Evolutionary conservation across 2,888 invertebrate genomes (phyloP), one percentile per base, ranked within the genome.

Genomic region (Athrips mouffetella): DNA sequence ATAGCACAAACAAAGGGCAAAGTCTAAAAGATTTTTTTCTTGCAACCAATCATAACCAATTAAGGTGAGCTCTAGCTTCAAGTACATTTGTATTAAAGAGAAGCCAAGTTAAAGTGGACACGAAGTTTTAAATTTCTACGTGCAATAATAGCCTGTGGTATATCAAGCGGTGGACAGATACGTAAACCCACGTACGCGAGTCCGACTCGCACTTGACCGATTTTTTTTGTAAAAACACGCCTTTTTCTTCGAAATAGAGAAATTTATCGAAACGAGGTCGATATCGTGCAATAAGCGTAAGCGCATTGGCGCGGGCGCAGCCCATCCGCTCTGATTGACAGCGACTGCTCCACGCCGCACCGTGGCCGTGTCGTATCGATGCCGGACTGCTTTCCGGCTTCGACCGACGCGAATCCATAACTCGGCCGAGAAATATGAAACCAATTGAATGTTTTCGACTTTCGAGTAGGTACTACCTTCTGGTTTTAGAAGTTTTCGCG

Each of bases 251-350:
- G n/a, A n/a, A 42, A 18, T 20, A 48, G 45, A 40, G 48, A 51
- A 48, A 48, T 45, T 45, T 18, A 25, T 21, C 13, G 41, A 39
- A 83, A 75, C 66, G 73, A 71, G 80, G 78, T 78, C 80, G 76
- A 69, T 76, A 76, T 76, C 79, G 69, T 77, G 76, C 76, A 63
- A 76, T 75, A 40, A 42, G 29, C 70, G 71, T 70, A 70, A 66
- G 73, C 73, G 74, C 77, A 75, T 41, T 46, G 40, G 10, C 35
- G 44, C 40, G 33, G 33, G 41, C 18, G 77, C 76, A 63, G 59
- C 56, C 63, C 73, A 64, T 63, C 70, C 73, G 82, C 71, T 78
- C 83, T 76, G 82, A 85, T 81, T 84, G 86, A 82, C 83, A 76
- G 71, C 67, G 60, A 73, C 69, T n/a, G n/a, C n/a, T n/a, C n/a